phyloP scores from a whole-genome alignment of 2,797 vertebrate genomes.

The Antennarius maculatus region DNA sequence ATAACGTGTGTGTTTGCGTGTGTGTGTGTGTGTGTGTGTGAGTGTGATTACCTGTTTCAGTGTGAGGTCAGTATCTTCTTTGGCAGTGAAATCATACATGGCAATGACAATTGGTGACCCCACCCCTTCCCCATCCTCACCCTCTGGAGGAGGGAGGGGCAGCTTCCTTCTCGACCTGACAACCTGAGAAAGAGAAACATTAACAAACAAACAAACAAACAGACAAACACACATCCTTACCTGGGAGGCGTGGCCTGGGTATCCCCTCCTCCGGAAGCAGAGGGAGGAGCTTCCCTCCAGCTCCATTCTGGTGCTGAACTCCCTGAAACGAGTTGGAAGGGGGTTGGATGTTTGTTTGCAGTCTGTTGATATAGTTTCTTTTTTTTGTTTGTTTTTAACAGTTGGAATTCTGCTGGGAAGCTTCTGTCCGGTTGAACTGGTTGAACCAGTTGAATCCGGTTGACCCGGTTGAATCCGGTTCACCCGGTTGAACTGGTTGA shows the following conservation, averaged over 20 bases:
- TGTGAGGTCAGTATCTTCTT: constrained; percentile 82
- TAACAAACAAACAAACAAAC: not conserved
- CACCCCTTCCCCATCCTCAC: constrained; percentile 31
- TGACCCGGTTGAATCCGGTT: no score
- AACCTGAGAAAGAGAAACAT: constrained; percentile 53
- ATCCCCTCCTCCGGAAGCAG: constrained; percentile 54
- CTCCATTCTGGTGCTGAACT: constrained; percentile 63
- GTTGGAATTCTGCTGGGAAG: no score
- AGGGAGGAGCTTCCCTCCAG: constrained; percentile 46
- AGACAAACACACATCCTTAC: constrained; percentile 39
- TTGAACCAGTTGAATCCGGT: no score
- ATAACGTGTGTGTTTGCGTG: not conserved
- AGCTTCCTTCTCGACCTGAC: constrained; percentile 82
- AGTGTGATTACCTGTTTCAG: constrained; percentile 71
- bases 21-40: constrained; percentile 49
- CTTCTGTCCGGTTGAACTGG: no score
- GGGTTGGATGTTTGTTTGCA: no score
- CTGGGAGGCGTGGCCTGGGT: constrained; percentile 38
- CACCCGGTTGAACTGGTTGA: no score
- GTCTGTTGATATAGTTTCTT: no score
- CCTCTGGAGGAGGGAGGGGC: constrained; percentile 79
- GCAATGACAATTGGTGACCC: constrained; percentile 79
- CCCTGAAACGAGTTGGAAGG: constrained; percentile 42
- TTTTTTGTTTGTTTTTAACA: no score
- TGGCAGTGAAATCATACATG: constrained; percentile 86